Evolutionary conservation across 2,888 invertebrate species (phyloP), one percentile per base, ranked within the genome.

Genomic region (Carterocephalus palaemon): DNA sequence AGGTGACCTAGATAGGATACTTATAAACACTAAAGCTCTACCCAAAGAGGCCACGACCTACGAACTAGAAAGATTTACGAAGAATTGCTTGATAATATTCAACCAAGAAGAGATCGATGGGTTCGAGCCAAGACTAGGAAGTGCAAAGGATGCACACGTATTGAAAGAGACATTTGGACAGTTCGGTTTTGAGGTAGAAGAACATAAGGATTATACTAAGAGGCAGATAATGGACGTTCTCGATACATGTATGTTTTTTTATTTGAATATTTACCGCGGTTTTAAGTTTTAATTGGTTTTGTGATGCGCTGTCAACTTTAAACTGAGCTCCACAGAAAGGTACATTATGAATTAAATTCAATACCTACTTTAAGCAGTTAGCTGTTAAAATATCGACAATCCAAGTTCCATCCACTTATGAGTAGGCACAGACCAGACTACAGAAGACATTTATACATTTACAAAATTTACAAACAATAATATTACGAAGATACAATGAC

Each of bases 21-120:
- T n/a, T n/a, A n/a, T n/a, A 15, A 68, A 67, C n/a, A 49, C 36
- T 3, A 59, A 55, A 49, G 75, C 80, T 0, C 50, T 82, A 29
- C 32, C 60, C 1, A 74, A 67, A 51, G 33, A 64, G 7, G 72
- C 74, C 0, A 20, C 48, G 0, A 80, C 82, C 0, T 82, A 83
- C 37, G 67, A 75, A 59, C 50, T 83, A 31, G 80, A 83, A 50
- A 72, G 48, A 1, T 82, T 77, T 58, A 59, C 71, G n/a, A 75
- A 77, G 49, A 72, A 81, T 34, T 64, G 57, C n/a, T 38, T 83
- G 13, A 49, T 81, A 4, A 76, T 83, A 39, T 75, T 83, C 22
- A 80, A 82, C 57, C 81, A 81, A 43, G 63, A 65, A 32, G 62
- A 67, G 9, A 56, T 78, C 16, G 60, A 62, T 7, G 75, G 70